Evolutionary conservation across 2,888 invertebrate genomes (phyloP).

Genomic region (Argynnis bischoffii): DNA sequence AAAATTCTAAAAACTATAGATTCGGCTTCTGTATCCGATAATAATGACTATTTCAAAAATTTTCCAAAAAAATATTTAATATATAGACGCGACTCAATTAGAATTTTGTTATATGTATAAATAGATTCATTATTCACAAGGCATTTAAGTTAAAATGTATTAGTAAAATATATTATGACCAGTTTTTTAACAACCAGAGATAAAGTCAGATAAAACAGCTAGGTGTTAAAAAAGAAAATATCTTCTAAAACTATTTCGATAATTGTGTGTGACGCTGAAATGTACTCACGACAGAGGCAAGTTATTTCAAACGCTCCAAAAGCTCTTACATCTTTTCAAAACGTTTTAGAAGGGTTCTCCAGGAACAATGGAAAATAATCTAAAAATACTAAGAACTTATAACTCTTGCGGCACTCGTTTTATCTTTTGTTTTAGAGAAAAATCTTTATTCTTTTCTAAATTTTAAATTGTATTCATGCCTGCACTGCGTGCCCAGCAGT

Average conservation of each 20-base stretch:
- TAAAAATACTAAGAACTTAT: slow-evolving; percentile 5
- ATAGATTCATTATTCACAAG: too few relatives aligned
- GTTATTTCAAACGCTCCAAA: slow-evolving; percentile 25
- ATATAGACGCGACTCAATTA: too few relatives aligned
- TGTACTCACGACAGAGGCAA: slow-evolving; percentile 9
- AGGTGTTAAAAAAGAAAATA: not conserved
- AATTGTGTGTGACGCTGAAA: slow-evolving; percentile 9
- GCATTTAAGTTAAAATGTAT: too few relatives aligned
- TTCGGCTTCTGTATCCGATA: too few relatives aligned
- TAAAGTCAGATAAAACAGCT: too few relatives aligned
- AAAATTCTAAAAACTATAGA: too few relatives aligned
- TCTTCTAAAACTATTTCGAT: slow-evolving; percentile 1
- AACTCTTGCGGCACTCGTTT: not conserved
- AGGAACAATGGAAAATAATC: slow-evolving; percentile 23
- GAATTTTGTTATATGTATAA: too few relatives aligned
- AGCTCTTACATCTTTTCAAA: slow-evolving; percentile 21
- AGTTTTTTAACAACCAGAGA: too few relatives aligned
- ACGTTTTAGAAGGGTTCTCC: slow-evolving; percentile 15
- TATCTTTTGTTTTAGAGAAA: slow-evolving; percentile 1
- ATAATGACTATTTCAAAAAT: too few relatives aligned
- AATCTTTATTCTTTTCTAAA: not conserved
- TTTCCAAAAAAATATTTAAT: too few relatives aligned
- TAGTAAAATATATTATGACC: too few relatives aligned
- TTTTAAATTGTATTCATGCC: not conserved
- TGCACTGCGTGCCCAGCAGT: too few relatives aligned